A percentile compares a stretch with the other conserved stretches of the same genome.
Conservation (phyloP, 2,797 vertebrate genomes). For the Falco cherrug region DNA sequence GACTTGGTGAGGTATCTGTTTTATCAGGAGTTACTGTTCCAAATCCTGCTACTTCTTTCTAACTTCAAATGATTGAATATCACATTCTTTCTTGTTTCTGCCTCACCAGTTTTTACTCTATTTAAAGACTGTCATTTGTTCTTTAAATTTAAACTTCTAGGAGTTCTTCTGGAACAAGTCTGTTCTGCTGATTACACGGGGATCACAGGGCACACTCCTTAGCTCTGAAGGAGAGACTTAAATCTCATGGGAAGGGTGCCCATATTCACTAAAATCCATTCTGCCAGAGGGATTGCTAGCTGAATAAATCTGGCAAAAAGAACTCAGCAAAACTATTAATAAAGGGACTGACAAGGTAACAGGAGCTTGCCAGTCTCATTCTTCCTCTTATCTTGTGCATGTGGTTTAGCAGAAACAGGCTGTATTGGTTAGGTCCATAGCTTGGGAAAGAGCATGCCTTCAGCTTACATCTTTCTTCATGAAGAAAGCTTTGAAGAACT, state of each 20-base stretch:
- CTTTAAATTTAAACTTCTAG: neutral
- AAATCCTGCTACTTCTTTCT: neutral
- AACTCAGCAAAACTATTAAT: neutral
- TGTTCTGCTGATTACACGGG: neutral
- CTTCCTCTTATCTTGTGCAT: neutral
- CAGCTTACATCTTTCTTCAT: neutral
- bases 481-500: neutral
- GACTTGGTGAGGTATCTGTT: neutral
- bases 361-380: neutral
- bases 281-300: neutral
- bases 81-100: neutral
- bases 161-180: neutral
- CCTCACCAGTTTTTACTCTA: neutral
- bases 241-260: neutral
- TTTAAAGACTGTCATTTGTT: neutral
- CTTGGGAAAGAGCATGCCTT: neutral
- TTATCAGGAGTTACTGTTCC: neutral
- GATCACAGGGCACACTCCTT: neutral
- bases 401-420: neutral
- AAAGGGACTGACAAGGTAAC: neutral
- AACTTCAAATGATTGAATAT: neutral
- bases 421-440: neutral
- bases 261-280: neutral
- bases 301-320: neutral
- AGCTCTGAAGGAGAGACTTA: neutral